Base-by-base conservation (phyloP, 2,113 vertebrate genomes). In the Melanocharis versteri region DNA sequence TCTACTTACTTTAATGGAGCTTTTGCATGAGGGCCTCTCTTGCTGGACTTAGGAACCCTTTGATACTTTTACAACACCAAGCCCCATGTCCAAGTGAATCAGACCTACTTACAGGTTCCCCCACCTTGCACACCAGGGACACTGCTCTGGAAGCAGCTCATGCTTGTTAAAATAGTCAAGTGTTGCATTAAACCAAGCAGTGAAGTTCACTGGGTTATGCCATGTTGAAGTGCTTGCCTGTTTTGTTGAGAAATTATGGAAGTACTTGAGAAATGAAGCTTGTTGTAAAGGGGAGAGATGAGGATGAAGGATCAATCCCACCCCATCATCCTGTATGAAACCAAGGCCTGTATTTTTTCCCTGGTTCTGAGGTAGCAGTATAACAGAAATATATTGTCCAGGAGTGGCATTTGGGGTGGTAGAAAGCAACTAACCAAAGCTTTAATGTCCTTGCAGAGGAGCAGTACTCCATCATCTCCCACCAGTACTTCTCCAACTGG, bases 381-480 rank as follows among this genome's bases (percentile, higher is more conserved):
- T 31, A 82, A 40, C n/a, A 87, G 68, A 71, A 71, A 28, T 76
- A 10, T 28, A 28, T 42, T 69, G 33, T 14, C 39, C 48, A 64
- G 40, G 9, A 44, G 28, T 33, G 58, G 47, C 20, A 13, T 13
- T 54, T 48, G n/a, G 15, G 28, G 10, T 51, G 22, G 15, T 48
- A 69, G 57, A 61, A 82, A 42, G n/a, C 33, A 57, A 16, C 70
- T 91, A 42, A 94, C 35, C 27, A 40, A 87, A 65, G 45, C 47
- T 65, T 60, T 61, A 5, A 61, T 86, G 40, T 96, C 96, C 40
- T 94, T 75, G 9, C 98, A 99, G 99, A 98, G 98, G 61, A 97
- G 99, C 96, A 99, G 99, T 95, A 99, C 98, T 87, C 99, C 99
- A 4, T 98, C 99, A 4, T 99, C 99, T n/a, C 99, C 99, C 83